phyloP scores from a whole-genome alignment of 2,797 vertebrate genomes.

The Catamblyrhynchus diadema region DNA sequence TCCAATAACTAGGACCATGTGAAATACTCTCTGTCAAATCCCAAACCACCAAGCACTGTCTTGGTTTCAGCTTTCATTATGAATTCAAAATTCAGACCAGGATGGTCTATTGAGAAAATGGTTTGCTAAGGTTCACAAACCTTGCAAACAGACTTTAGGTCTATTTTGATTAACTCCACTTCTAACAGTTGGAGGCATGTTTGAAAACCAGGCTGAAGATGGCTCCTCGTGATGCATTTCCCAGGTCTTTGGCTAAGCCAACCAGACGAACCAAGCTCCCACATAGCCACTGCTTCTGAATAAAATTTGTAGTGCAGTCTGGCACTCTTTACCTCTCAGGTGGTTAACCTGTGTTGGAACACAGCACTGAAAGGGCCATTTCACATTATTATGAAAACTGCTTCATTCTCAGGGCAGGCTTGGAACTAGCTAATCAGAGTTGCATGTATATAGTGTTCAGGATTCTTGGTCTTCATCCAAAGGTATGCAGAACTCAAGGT shows the following conservation, averaged over 20 bases:
- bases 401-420: neutral
- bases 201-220: slow-evolving; percentile 6
- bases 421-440: slow-evolving; percentile 16
- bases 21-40: slow-evolving; percentile 53
- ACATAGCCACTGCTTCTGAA: neutral
- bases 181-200: neutral
- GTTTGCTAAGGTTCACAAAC: slow-evolving; percentile 21
- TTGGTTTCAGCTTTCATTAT: slow-evolving; percentile 52
- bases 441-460: neutral
- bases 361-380: neutral
- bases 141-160: slow-evolving; percentile 17
- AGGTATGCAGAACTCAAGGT: neutral
- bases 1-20: slow-evolving; percentile 40
- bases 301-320: neutral
- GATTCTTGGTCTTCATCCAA: slow-evolving; percentile 46
- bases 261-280: neutral
- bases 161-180: neutral
- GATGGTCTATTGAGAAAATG: slow-evolving; percentile 18
- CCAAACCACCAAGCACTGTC: slow-evolving; percentile 46
- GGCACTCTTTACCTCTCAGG: neutral
- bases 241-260: neutral
- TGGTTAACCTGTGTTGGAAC: neutral
- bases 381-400: neutral
- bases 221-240: neutral
- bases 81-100: slow-evolving; percentile 47